Percentiles rank a stretch among this genome's conserved stretches.
Conservation (phyloP, 2,888 invertebrate genomes). For the Epirrhoe tristata region DNA sequence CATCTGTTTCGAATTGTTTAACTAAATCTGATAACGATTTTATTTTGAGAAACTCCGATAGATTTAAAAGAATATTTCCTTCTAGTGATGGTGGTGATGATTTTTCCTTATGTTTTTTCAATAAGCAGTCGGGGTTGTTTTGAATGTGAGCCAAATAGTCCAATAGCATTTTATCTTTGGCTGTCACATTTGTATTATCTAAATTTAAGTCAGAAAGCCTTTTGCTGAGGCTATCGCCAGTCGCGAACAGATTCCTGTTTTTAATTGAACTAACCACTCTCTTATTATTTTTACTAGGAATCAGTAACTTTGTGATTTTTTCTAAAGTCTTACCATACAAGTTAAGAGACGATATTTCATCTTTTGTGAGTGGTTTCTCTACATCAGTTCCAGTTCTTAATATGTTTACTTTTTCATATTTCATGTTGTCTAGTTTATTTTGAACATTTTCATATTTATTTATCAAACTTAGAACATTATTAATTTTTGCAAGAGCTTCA, state of each 20-base stretch:
- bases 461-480: constrained; percentile 64
- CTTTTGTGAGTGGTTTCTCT: constrained; percentile 42
- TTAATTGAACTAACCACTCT: constrained; percentile 55
- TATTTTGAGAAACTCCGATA: constrained; percentile 74
- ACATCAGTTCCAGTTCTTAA: constrained; percentile 3
- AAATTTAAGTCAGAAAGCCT: constrained; percentile 57
- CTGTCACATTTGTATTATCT: constrained; percentile 57
- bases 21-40: constrained; percentile 71
- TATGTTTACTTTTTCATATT: constrained; percentile 38
- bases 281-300: constrained; percentile 60
- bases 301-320: constrained; percentile 68
- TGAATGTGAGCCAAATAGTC: constrained; percentile 70
- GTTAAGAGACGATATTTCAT: constrained; percentile 57
- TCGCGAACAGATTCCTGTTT: constrained; percentile 51
- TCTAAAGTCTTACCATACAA: constrained; percentile 66
- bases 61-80: constrained; percentile 68
- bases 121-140: constrained; percentile 61
- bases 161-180: constrained; percentile 70
- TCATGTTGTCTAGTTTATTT: constrained; percentile 53
- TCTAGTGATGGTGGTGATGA: constrained; percentile 51
- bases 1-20: constrained; percentile 50
- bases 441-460: constrained; percentile 67
- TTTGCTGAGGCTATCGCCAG: constrained; percentile 50
- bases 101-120: constrained; percentile 48
- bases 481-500: constrained; percentile 64